Percentiles rank a stretch among this genome's conserved stretches.
Evolutionary conservation across 2,888 invertebrate species (phyloP).

Genomic region (Drosophila neotestacea): DNA sequence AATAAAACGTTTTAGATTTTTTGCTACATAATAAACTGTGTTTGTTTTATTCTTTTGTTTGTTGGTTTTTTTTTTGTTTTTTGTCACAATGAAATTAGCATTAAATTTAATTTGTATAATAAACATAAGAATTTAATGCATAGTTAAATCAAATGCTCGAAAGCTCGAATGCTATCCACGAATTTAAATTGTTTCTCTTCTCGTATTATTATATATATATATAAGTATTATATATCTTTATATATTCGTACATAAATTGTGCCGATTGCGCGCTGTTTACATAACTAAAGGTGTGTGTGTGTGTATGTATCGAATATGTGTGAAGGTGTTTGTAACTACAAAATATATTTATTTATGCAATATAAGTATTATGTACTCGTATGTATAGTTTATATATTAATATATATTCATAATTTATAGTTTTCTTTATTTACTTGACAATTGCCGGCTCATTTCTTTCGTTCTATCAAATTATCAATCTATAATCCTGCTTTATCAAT

Average conservation of each 20-base stretch:
- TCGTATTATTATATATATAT: conserved; percentile 16
- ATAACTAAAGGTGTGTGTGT: conserved; percentile 66
- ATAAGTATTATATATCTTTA: conserved; percentile 30
- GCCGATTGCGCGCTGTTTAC: conserved; percentile 77
- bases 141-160: conserved; percentile 75
- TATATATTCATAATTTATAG: conserved; percentile 61
- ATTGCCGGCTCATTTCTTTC: conserved; percentile 38
- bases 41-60: conserved; percentile 45
- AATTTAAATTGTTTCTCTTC: conserved; percentile 33
- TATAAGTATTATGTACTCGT: conserved; percentile 72
- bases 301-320: conserved; percentile 33
- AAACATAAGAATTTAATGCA: conserved; percentile 73
- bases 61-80: conserved; percentile 20
- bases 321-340: conserved; percentile 63
- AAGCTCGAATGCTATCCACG: conserved; percentile 74
- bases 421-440: conserved; percentile 50
- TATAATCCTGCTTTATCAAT: conserved; percentile 26
- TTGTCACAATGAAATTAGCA: conserved; percentile 77
- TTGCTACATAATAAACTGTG: conserved; percentile 79
- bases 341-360: conserved; percentile 70
- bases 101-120: conserved; percentile 75
- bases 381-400: conserved; percentile 45
- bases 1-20: conserved; percentile 61
- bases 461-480: conserved; percentile 24
- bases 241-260: conserved; percentile 65